Evolutionary conservation across 2,113 vertebrate genomes (phyloP).

Genomic region (Rhegmatorhina hoffmannsi): DNA sequence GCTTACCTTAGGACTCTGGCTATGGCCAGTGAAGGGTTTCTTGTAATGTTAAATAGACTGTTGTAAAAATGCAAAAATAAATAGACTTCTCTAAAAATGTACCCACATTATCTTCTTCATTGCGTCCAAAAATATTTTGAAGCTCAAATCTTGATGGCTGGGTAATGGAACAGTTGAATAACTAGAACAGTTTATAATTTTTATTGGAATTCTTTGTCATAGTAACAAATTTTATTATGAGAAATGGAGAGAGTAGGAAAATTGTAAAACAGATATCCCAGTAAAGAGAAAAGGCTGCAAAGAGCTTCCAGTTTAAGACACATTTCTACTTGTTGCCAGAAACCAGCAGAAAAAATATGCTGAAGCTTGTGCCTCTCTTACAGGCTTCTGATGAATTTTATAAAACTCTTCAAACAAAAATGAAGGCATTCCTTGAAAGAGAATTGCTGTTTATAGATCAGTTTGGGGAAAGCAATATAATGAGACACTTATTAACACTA

Average conservation of each 20-base stretch:
- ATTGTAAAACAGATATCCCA: not conserved
- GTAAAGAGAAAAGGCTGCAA: not conserved
- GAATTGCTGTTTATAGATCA: not conserved
- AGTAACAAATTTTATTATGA: slow-evolving; percentile 13
- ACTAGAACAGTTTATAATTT: not conserved
- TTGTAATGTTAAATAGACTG: not conserved
- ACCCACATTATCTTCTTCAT: not conserved
- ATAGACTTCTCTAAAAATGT: slow-evolving; percentile 33
- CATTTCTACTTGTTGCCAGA: not conserved
- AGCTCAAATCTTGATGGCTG: slow-evolving; percentile 6
- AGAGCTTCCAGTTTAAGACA: not conserved
- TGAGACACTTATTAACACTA: not conserved
- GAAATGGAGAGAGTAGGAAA: not conserved
- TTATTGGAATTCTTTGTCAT: not conserved
- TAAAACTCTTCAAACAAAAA: not conserved
- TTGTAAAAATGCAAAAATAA: not conserved
- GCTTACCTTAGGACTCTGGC: slow-evolving; percentile 9
- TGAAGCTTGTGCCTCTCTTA: not conserved
- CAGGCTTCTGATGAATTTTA: not conserved
- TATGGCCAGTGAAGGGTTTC: not conserved
- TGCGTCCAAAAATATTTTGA: slow-evolving; percentile 28
- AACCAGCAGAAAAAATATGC: not conserved
- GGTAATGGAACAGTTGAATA: slow-evolving; percentile 21
- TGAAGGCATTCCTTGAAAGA: not conserved
- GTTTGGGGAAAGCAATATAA: not conserved